Evolutionary conservation across 2,797 vertebrate species (phyloP), one percentile per base, ranked within the genome.

Genomic region (Ptychobarbus kaznakovi): DNA sequence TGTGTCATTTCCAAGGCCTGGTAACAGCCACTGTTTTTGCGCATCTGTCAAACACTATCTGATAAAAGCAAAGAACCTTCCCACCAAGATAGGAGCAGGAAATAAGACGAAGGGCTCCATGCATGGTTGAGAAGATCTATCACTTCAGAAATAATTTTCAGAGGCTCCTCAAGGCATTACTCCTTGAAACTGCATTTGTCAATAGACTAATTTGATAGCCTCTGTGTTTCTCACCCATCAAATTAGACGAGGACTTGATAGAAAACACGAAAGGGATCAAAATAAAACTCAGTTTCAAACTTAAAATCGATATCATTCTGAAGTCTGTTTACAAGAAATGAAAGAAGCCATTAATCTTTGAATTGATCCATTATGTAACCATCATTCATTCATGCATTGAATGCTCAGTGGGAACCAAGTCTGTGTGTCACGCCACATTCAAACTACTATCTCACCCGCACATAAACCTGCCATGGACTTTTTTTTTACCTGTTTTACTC

Each of bases 201-300:
- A 90, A 92, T 92, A 92, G 91, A 89, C 84, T 90, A 46, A 91
- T 93, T 89, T 91, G 88, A 92, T 89, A 89, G 85, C 80, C 87
- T 86, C 10, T 82, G 69, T 73, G 86, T 42, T 83, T 49, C 28
- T 74, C 56, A 49, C 13, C 68, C 76, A 79, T 61, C 13, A 51
- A 79, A 82, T 89, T 76, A 44, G 81, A 84, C 9, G 11, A 74
- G 76, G 20, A 51, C 13, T 77, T 51, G 82, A 90, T 90, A 90
- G 80, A 91, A 87, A 78, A 53, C 91, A 89, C 5, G 7, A 44
- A 72, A 40, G 10, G 56, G 38, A 83, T 73, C 35, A 35, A 35
- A 86, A 79, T 28, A 82, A 42, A 72, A 76, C 86, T 84, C 28
- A 53, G 75, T 90, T 85, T 89, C 86, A 89, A 79, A 86, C 73